Evolutionary conservation across 2,797 vertebrate species (phyloP), one percentile per base, ranked within the genome.

Genomic region (Rhinella marina): DNA sequence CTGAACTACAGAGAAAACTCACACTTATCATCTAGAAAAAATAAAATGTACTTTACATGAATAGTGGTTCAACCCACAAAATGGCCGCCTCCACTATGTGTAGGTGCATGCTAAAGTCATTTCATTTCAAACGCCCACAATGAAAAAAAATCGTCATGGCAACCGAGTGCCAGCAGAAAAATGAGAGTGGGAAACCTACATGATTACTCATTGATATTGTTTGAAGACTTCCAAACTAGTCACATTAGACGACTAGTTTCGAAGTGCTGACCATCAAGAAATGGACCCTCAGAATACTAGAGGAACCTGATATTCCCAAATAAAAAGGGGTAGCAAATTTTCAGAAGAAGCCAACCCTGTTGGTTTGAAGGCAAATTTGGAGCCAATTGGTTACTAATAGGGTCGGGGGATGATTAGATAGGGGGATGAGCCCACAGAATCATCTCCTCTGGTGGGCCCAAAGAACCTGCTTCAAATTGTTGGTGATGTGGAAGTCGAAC

Each of bases 11-110:
- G n/a, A 50, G 48, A 75, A n/a, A 5, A 13, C 41, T n/a, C 21
- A n/a, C 11, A 50, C 13, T 70, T 29, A 70, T 70, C 29, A 29
- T 66, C 7, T 68, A 68, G 4, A 27, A 12, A 52, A 73, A 25
- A n/a, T n/a, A n/a, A n/a, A 14, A 52, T 75, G 32, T 14, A n/a
- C 21, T n/a, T 12, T 52, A n/a, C 72, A 50, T 50, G 72, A 75
- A 75, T 75, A 75, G 10, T 75, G 72, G 72, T 75, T 75, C 72
- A 6, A 21, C 72, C 72, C 72, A 75, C 72, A 75, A 75, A n/a
- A 75, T 75, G 72, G 41, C 41, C 72, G 21, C 72, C 72, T 75
- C 72, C 72, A 50, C 41, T 50, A 6, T 75, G 72, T 75, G 72
- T 75, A 75, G 72, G 72, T 75, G 72, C 72, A 4, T 75, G 48